A percentile compares a stretch with the other conserved stretches of the same genome.
Conservation (phyloP, 2,888 invertebrate species). For the Blastobasis lacticolella region DNA sequence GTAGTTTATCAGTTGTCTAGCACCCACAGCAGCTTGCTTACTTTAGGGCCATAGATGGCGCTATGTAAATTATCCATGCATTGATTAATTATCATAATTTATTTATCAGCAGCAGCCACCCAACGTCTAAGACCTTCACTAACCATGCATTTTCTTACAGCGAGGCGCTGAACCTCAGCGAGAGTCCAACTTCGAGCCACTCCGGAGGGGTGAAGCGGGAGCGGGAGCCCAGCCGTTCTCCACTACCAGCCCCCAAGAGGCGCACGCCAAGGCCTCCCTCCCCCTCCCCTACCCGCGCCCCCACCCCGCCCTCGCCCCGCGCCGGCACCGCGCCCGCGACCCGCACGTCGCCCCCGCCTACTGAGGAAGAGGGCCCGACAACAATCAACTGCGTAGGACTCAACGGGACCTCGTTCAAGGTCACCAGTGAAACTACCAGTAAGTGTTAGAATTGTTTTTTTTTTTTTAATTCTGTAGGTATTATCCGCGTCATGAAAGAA, state of each 20-base stretch:
- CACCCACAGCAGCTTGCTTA: too few relatives aligned
- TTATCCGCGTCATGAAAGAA: too few relatives aligned
- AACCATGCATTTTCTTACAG: conserved; percentile 45
- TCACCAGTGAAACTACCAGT: conserved; percentile 67
- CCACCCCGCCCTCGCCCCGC: conserved; percentile 35
- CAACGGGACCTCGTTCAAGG: conserved; percentile 86
- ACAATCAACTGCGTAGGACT: conserved; percentile 26
- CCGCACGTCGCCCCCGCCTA: conserved; percentile 20
- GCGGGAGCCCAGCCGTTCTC: conserved; percentile 65
- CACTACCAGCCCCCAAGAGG: conserved; percentile 78
- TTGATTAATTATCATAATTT: too few relatives aligned
- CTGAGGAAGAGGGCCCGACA: conserved; percentile 24
- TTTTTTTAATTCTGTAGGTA: too few relatives aligned
- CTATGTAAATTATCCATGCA: too few relatives aligned
- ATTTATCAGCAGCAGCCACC: not conserved
- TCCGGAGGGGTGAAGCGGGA: conserved; percentile 51
- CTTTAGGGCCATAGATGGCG: too few relatives aligned
- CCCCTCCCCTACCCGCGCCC: conserved; percentile 33
- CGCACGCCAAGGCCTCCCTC: conserved; percentile 52
- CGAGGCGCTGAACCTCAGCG: conserved; percentile 89
- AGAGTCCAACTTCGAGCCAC: conserved; percentile 66
- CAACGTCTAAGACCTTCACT: not conserved
- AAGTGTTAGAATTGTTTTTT: too few relatives aligned
- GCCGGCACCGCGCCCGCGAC: conserved; percentile 27
- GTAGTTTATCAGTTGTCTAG: too few relatives aligned